Evolutionary conservation across 2,797 vertebrate genomes (phyloP), one percentile per base, ranked within the genome.

Genomic region (Neosilurus mollespiculum): DNA sequence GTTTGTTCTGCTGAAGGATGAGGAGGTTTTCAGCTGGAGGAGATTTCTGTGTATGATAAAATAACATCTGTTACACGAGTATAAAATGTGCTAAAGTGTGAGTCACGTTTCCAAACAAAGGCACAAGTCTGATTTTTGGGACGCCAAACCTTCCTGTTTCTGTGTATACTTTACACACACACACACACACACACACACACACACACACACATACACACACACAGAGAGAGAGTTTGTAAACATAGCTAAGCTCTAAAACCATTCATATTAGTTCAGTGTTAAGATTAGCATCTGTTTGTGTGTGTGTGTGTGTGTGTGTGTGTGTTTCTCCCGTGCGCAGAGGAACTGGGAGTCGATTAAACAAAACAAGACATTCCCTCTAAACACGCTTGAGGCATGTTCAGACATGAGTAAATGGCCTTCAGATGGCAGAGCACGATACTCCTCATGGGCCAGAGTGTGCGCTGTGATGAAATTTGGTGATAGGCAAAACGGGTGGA

Each of bases 311-410:
- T 43, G 37, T 43, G 37, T 43, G 37, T 43, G 37, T 43, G 37
- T 43, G 37, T 54, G 51, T 37, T 34, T 76, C 30, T 43, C 4
- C 56, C 49, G 26, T 1, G 16, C 7, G 80, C 20, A 53, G 53
- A 80, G 6, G 24, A 67, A 34, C 49, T 2, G 3, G 18, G 69
- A 66, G 14, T 34, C 18, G 11, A 51, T 69, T 59, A 80, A 81
- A 82, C 64, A 80, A 84, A 86, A 78, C 78, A 51, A 22, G 18
- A 53, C 73, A 54, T 84, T 84, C 82, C 75, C 61, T 81, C 80
- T 24, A 56, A 81, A 69, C 69, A 73, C 8, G 65, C 69, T 81
- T 67, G 51, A 78, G 81, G 78, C 81, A 72, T 58, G 66, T 81
- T 78, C 79, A 66, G 43, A 83, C 82, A 80, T 56, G 70, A 53